Percentiles rank a stretch among this genome's conserved stretches.
These are phyloP conservation scores for Lasioglossum figueresi DNA, from an alignment of 2,888 invertebrate genomes.

Conservation along the genomic window DNA sequence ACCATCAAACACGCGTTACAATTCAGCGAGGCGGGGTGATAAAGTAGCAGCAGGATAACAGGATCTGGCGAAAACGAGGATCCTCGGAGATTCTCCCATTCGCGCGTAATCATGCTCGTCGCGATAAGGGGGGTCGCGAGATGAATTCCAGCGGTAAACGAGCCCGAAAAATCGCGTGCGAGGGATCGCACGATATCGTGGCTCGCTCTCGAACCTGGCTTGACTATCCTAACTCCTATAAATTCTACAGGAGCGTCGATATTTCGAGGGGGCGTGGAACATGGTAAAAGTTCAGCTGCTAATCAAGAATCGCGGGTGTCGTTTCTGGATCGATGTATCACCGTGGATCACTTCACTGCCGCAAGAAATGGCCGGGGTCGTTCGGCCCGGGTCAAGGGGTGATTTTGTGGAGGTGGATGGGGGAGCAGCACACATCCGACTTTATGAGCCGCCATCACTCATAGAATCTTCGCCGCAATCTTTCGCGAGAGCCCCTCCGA, in stretches of 20 bases:
- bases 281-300: conserved; percentile 73
- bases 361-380: conserved; percentile 53
- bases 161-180: conserved; percentile 37
- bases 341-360: conserved; percentile 43
- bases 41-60: background rate
- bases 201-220: conserved; percentile 49
- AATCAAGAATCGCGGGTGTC: conserved; percentile 71
- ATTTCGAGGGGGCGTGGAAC: background rate
- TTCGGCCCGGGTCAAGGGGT: conserved; percentile 55
- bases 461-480: conserved; percentile 79
- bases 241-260: background rate
- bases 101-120: conserved; percentile 44
- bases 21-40: background rate
- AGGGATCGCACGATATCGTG: conserved; percentile 31
- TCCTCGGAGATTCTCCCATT: background rate
- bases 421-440: conserved; percentile 63
- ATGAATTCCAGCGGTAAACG: conserved; percentile 54
- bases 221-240: conserved; percentile 48
- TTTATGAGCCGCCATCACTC: conserved; percentile 78
- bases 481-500: conserved; percentile 69
- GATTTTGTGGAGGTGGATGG: conserved; percentile 39
- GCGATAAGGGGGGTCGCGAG: conserved; percentile 46
- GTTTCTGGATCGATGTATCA: conserved; percentile 65
- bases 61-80: background rate
- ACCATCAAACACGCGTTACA: conserved; percentile 8